Conservation (phyloP, 2,888 invertebrate genomes). For the Lymantria dispar region DNA sequence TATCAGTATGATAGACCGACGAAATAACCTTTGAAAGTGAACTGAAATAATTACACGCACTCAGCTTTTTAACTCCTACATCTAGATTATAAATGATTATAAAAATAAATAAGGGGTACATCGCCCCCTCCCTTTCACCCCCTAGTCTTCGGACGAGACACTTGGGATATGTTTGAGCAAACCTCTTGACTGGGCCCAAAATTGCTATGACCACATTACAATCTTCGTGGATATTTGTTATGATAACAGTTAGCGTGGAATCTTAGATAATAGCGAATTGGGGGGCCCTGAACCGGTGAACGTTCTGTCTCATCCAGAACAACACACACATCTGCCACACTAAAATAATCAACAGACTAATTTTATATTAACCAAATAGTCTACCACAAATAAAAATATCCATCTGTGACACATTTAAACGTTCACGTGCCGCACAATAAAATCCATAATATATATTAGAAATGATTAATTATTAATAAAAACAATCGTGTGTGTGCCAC, state of each 20-base stretch:
- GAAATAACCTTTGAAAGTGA: conserved; percentile 28
- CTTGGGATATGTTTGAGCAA: conserved; percentile 48
- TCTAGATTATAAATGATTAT: conserved; percentile 78
- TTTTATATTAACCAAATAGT: conserved; percentile 44
- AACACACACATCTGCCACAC: conserved; percentile 41
- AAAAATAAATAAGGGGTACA: conserved; percentile 77
- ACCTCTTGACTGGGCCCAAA: conserved; percentile 16
- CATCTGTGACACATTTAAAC: conserved; percentile 12
- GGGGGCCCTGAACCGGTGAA: not conserved
- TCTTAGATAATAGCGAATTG: too few species aligned
- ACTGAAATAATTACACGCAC: conserved; percentile 55
- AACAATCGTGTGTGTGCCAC: conserved; percentile 37
- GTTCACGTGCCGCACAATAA: conserved; percentile 33
- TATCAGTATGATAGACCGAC: conserved; percentile 41
- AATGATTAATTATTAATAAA: conserved; percentile 54
- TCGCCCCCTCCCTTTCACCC: conserved; percentile 56
- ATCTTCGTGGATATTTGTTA: too few species aligned
- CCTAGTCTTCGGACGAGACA: conserved; percentile 41
- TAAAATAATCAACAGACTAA: conserved; percentile 57
- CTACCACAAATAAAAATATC: conserved; percentile 49
- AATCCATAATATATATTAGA: conserved; percentile 56
- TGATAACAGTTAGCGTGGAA: too few species aligned
- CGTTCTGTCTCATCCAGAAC: conserved; percentile 23
- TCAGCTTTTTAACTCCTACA: conserved; percentile 64
- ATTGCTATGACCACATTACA: too few species aligned